A percentile compares a stretch with the other conserved stretches of the same genome.
Evolutionary conservation across 2,113 vertebrate species (phyloP).

Genomic region (Odocoileus virginianus): DNA sequence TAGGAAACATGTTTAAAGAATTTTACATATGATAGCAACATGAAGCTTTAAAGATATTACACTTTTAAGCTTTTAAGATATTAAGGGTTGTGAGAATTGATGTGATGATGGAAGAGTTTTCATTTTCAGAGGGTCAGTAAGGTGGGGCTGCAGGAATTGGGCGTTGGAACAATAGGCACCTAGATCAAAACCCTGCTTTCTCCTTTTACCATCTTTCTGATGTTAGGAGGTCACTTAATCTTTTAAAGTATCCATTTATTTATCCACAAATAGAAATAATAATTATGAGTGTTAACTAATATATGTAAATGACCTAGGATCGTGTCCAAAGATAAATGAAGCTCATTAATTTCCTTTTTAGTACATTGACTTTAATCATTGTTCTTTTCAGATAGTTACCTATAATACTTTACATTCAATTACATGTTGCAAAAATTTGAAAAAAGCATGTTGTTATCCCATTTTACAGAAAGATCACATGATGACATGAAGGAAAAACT

Average conservation of each 20-base stretch:
- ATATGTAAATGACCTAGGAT: background rate
- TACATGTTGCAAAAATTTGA: background rate
- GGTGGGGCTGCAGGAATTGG: too few species aligned
- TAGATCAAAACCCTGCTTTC: background rate
- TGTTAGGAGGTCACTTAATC: background rate
- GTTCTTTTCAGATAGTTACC: background rate
- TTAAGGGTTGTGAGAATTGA: background rate
- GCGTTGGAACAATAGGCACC: background rate
- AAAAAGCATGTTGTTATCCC: background rate
- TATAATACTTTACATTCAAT: background rate
- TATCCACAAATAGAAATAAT: background rate
- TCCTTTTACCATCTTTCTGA: background rate
- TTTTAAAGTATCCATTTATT: background rate
- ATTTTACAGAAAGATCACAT: background rate
- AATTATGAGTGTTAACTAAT: background rate
- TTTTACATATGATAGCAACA: background rate
- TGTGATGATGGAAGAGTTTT: background rate
- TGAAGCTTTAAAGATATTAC: background rate
- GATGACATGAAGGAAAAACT: background rate
- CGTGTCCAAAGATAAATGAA: background rate
- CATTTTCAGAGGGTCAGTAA: background rate
- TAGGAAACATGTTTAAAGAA: background rate
- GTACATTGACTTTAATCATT: background rate
- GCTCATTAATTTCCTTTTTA: background rate
- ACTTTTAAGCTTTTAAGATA: background rate